Base-by-base conservation (phyloP, 2,888 invertebrate species). In the Arctia plantaginis region DNA sequence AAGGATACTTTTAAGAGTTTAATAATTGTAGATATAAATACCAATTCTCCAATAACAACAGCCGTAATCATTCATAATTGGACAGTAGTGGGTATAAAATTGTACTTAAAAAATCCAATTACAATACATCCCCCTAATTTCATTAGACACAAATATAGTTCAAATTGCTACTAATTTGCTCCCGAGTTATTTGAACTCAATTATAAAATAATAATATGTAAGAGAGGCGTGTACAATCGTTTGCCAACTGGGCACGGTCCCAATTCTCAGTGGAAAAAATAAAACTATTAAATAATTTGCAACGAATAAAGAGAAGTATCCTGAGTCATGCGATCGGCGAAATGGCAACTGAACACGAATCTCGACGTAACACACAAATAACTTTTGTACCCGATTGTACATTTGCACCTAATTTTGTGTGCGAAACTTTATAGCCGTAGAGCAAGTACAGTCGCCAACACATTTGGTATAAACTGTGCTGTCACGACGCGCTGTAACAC, bases 221-320 rank as follows among this genome's bases (percentile, higher is more conserved):
- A 68, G 72, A 74, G 66, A 77, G 77, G 77, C 69, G 74, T 74
- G 18, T 23, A 30, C 39, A 39, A 27, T 67, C 64, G 23, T 18
- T 27, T 77, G 77, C 80, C 81, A 81, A 79, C 74, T 81, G 80
- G 77, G 77, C n/a, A 20, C 8, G 39, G 68, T 73, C 73, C 80
- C 72, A 74, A 75, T 66, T 62, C 55, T 41, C 65, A 51, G 51
- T 74, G 76, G 77, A 79, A 83, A 79, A 84, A 82, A 87, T 69
- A 69, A 69, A 69, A 20, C n/a, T 39, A 44, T 87, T 85, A 88
- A 90, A 90, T 89, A 91, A 91, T 91, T 91, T 90, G 90, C 90
- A 89, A 80, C 80, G 75, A 85, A 82, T 82, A 87, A 86, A 55
- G 27, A 44, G 47, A 73, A 73, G 65, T 69, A 69, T 66, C 65